phyloP scores from a whole-genome alignment of 2,113 vertebrate genomes.

The Nycticorax nycticorax region DNA sequence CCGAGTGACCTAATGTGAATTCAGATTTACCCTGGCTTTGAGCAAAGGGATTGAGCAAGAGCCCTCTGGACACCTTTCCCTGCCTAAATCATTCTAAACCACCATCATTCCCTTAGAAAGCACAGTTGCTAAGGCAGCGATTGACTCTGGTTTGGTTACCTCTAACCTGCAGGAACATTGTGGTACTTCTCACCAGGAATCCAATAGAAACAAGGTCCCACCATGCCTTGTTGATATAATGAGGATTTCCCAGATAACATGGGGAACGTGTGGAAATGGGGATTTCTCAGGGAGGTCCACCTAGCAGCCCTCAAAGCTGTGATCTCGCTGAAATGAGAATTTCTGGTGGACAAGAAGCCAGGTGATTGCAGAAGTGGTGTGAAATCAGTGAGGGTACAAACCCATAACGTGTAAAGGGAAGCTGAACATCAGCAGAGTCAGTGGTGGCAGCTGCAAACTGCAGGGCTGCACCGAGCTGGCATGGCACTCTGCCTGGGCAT shows the following conservation, averaged over 20 bases:
- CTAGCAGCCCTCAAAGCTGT: not conserved
- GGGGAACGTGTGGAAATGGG: not conserved
- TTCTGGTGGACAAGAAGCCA: not conserved
- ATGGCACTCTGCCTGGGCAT: not conserved
- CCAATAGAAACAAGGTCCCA: not conserved
- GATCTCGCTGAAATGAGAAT: not conserved
- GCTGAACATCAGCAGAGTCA: not conserved
- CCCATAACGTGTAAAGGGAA: not conserved
- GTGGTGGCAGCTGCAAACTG: not conserved
- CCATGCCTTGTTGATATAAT: rapidly evolving
- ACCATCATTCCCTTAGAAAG: not conserved
- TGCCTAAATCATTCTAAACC: not conserved
- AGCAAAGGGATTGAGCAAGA: not conserved
- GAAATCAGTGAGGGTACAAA: not conserved
- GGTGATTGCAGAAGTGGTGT: not conserved
- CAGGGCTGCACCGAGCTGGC: not conserved
- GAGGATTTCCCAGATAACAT: not conserved
- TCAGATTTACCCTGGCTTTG: not conserved
- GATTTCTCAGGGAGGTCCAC: not conserved
- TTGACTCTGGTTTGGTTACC: not conserved
- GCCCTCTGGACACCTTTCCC: not conserved
- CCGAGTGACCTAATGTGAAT: not conserved
- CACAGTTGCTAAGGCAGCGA: not conserved
- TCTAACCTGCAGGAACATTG: not conserved
- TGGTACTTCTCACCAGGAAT: not conserved